phyloP scores from a whole-genome alignment of 2,797 vertebrate genomes.

The Sebastes taczanowskii region DNA sequence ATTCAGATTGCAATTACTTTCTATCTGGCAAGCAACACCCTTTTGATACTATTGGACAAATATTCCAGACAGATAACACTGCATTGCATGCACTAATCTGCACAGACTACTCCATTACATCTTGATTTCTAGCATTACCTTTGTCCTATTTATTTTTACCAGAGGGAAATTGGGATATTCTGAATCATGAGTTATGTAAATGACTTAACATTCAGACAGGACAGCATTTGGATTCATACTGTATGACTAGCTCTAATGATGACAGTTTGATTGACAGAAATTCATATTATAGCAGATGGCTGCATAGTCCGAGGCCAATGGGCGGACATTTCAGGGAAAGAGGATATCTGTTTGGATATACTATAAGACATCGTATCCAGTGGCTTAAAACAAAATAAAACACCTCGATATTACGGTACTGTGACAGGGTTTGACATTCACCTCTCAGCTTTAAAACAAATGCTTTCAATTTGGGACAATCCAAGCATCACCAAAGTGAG shows the following conservation, averaged over 20 bases:
- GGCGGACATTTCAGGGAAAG: slow-evolving; percentile 30
- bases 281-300: slow-evolving; percentile 53
- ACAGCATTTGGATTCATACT: slow-evolving; percentile 24
- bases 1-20: slow-evolving; percentile 33
- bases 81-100: slow-evolving; percentile 22
- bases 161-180: slow-evolving; percentile 26
- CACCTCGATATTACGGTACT: slow-evolving; percentile 48
- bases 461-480: slow-evolving; percentile 78
- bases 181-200: slow-evolving; percentile 36
- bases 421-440: slow-evolving; percentile 57
- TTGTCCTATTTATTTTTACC: slow-evolving; percentile 4
- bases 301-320: slow-evolving; percentile 10
- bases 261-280: slow-evolving; percentile 54
- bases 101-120: slow-evolving; percentile 24
- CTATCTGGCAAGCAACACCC: slow-evolving; percentile 6
- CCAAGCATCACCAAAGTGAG: slow-evolving; percentile 78
- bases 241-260: slow-evolving; percentile 29
- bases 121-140: slow-evolving; percentile 50
- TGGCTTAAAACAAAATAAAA: slow-evolving; percentile 66
- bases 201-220: slow-evolving; percentile 20
- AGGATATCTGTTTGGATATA: slow-evolving; percentile 40
- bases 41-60: slow-evolving; percentile 4
- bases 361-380: slow-evolving; percentile 34
- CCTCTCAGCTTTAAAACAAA: slow-evolving; percentile 72
- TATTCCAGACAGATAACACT: slow-evolving; percentile 29